Conservation (phyloP, 2,797 vertebrate genomes). For the Aldrovandia affinis region DNA sequence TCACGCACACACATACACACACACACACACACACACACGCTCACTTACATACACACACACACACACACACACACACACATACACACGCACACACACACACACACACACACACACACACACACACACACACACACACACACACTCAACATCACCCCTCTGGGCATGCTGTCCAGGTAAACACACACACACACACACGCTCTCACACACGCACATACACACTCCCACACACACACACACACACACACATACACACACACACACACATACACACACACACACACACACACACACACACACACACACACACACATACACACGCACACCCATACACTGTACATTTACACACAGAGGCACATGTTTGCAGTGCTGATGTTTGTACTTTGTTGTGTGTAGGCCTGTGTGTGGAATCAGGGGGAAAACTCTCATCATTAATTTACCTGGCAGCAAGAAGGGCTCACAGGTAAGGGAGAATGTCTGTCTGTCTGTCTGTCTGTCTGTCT, state of each 20-base stretch:
- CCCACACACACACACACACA: slow-evolving; percentile 32
- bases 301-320: not conserved
- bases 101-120: not conserved
- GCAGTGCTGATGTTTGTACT: not conserved
- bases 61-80: not conserved
- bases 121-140: not conserved
- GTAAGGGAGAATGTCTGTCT: slow-evolving; percentile 67
- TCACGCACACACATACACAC: slow-evolving; percentile 32
- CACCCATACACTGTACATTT: not conserved
- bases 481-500: not conserved
- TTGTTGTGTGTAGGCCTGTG: slow-evolving; percentile 81
- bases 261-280: not conserved
- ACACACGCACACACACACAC: not conserved
- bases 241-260: slow-evolving; percentile 17
- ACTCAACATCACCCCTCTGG: not conserved
- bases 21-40: slow-evolving; percentile 1
- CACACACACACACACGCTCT: slow-evolving; percentile 15
- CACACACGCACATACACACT: slow-evolving; percentile 31
- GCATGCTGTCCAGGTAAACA: slow-evolving; percentile 58
- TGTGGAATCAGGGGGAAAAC: slow-evolving; percentile 98
- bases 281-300: not conserved
- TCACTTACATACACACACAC: not conserved
- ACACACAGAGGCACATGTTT: slow-evolving; percentile 3
- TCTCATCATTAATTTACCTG: slow-evolving; percentile 97
- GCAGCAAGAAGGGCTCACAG: slow-evolving; percentile 99